Base-by-base conservation (phyloP, 2,888 invertebrate genomes). In the Cinara cedri region DNA sequence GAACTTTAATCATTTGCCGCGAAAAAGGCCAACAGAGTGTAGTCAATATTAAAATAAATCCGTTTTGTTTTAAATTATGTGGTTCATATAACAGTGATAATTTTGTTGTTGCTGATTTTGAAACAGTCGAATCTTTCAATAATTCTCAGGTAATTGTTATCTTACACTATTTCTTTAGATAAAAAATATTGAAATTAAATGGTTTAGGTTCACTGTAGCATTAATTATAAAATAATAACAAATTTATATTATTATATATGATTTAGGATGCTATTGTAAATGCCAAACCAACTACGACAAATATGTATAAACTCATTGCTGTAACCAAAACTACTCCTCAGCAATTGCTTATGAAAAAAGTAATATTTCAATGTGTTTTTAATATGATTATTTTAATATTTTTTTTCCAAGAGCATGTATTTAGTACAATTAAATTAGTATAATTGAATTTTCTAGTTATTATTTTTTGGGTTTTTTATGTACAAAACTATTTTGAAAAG, bases 261-360 rank as follows among this genome's bases (percentile, higher is more conserved):
- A 13, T 65, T 46, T 46, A 78, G 70, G 78, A 78, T 60, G 49
- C 51, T 26, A 46, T 16, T 19, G 16, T 60, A 42, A 78, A 57
- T 51, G 16, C 60, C 3, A 78, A 78, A 70, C 21, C 13, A 3
- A 60, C 49, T n/a, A 42, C 51, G 60, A 62, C 78, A n/a, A 68
- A 78, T 78, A 16, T 62, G 34, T 68, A 78, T 34, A 78, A 78
- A 60, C 49, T 78, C n/a, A 57, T 78, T 21, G 78, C 78, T 21
- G 49, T 78, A 16, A 78, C 78, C 4, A 78, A 78, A 78, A 78
- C 78, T 60, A 78, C 78, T 78, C 78, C 78, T 57, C 78, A 78
- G 8, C 51, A 78, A 10, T 44, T 78, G 21, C 60, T 78, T 11
- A 70, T 70, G 49, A 78, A 78, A 72, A 72, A 72, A 34, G 80